These are phyloP conservation scores for Liasis olivaceus DNA, from an alignment of 2,797 vertebrate species.

Conservation along the genomic window DNA sequence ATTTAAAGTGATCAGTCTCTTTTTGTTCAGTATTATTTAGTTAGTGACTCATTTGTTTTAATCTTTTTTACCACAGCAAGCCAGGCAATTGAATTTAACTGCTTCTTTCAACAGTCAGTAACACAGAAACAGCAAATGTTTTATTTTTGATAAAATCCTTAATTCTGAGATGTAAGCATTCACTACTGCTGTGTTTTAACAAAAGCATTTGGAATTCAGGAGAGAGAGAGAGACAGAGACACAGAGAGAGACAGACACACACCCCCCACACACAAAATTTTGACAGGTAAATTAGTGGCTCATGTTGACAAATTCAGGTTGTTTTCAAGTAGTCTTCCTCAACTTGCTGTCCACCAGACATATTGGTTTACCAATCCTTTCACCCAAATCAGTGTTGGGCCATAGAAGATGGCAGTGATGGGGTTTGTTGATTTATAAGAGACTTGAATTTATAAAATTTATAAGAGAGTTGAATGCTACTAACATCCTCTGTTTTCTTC, in stretches of 20 bases:
- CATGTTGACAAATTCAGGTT: background rate
- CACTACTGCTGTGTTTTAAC: background rate
- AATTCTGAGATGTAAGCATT: constrained; percentile 9
- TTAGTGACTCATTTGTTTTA: constrained; percentile 51
- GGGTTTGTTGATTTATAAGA: accelerated
- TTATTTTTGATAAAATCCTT: background rate
- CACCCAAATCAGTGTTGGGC: background rate
- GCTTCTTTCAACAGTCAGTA: constrained; percentile 22
- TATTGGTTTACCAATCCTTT: background rate
- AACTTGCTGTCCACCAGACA: background rate
- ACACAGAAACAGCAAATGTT: constrained; percentile 23
- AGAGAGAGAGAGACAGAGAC: background rate
- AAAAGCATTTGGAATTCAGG: background rate
- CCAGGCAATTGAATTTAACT: constrained; percentile 37
- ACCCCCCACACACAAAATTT: background rate
- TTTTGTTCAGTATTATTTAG: constrained; percentile 33
- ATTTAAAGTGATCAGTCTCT: constrained; percentile 32
- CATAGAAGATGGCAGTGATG: background rate
- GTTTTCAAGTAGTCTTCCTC: background rate
- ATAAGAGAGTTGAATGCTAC: constrained; percentile 13
- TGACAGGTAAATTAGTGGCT: background rate
- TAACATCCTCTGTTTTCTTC: background rate
- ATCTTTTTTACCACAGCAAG: constrained; percentile 27
- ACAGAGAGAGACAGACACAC: background rate
- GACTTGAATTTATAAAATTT: constrained; percentile 19